Evolutionary conservation across 2,888 invertebrate species (phyloP).

Genomic region (Parnassius mnemosyne): DNA sequence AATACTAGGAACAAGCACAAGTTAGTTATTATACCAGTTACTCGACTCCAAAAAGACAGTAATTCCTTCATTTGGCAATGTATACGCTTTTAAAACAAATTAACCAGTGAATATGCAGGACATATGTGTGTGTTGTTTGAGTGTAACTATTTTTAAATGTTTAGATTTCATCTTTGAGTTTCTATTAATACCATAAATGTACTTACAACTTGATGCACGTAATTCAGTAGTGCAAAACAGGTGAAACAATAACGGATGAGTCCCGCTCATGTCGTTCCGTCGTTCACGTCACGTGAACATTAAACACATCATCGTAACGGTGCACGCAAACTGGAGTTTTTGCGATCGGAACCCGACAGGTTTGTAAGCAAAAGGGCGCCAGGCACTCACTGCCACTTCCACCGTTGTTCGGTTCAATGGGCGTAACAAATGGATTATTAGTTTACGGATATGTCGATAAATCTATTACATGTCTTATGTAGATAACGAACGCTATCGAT

Average conservation of each 20-base stretch:
- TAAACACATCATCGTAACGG: neutral
- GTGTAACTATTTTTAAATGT: no score
- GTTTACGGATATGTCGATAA: neutral
- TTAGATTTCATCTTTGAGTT: no score
- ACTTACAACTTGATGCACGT: no score
- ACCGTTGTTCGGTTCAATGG: slow-evolving; percentile 31
- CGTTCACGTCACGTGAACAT: neutral
- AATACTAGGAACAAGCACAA: no score
- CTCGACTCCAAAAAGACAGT: no score
- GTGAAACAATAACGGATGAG: neutral
- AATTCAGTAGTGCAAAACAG: neutral
- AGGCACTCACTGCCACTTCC: slow-evolving; percentile 29
- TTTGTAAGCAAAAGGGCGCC: slow-evolving; percentile 24
- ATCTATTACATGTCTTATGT: neutral
- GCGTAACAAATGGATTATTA: slow-evolving; percentile 18
- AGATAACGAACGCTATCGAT: neutral
- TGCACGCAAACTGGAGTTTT: neutral
- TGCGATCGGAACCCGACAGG: slow-evolving; percentile 16
- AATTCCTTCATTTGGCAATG: no score
- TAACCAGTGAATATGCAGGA: no score
- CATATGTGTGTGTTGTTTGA: no score
- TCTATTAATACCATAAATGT: no score
- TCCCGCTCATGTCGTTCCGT: neutral
- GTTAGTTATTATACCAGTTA: no score
- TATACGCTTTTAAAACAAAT: no score